phyloP scores from a whole-genome alignment of 2,113 vertebrate species.

The Chauna torquata region DNA sequence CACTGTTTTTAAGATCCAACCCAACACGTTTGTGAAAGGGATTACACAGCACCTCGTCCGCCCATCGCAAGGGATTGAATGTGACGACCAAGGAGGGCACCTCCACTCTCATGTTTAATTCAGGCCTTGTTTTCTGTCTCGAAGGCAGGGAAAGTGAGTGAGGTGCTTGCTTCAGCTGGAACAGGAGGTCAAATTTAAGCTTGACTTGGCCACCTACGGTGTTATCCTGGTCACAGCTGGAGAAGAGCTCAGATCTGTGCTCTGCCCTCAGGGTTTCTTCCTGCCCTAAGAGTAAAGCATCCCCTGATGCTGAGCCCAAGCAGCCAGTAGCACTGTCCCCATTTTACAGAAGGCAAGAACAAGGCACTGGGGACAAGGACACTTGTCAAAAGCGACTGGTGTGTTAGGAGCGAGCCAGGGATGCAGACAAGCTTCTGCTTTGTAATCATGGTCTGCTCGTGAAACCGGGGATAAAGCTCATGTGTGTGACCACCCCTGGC shows the following conservation, averaged over 20 bases:
- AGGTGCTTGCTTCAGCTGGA: not conserved
- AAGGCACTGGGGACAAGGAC: not conserved
- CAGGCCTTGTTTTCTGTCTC: not conserved
- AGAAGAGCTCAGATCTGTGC: not conserved
- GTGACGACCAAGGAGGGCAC: not conserved
- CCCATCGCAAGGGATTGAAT: not conserved
- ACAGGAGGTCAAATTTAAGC: not conserved
- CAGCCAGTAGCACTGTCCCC: not conserved
- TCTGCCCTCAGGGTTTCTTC: not conserved
- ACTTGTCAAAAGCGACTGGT: not conserved
- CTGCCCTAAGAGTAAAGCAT: not conserved
- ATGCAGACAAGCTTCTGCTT: not conserved
- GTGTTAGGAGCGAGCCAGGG: not conserved
- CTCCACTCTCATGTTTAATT: conserved; percentile 14
- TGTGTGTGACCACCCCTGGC: too few species aligned
- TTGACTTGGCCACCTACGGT: accelerated
- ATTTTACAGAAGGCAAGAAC: not conserved
- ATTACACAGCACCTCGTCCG: not conserved
- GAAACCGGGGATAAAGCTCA: too few species aligned
- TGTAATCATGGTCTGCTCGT: not conserved
- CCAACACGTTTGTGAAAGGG: not conserved
- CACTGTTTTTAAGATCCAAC: conserved; percentile 26
- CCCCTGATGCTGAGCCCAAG: not conserved
- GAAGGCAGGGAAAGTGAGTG: not conserved
- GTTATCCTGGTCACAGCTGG: accelerated